phyloP scores from a whole-genome alignment of 2,888 invertebrate genomes.

The Leptothorax acervorum region DNA sequence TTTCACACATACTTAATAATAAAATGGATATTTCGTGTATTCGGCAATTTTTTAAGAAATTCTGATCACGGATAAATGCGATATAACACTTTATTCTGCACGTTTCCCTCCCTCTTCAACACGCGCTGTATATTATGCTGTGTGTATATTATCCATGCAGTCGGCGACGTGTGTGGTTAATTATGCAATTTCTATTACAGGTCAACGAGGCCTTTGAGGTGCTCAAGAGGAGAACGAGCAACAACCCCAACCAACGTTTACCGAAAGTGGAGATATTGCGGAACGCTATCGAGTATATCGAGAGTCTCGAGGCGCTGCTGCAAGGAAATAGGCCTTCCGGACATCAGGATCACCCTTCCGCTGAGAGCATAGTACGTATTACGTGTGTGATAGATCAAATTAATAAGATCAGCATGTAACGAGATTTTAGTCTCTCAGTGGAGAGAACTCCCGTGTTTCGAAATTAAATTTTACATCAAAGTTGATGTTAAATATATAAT shows the following conservation, averaged over 20 bases:
- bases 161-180: background rate
- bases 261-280: conserved; percentile 99
- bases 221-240: conserved; percentile 95
- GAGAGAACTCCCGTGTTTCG: background rate
- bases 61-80: background rate
- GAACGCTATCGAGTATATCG: conserved; percentile 99
- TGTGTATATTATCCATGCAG: background rate
- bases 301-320: conserved; percentile 94
- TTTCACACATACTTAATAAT: background rate
- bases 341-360: conserved; percentile 73
- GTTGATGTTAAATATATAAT: background rate
- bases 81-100: background rate
- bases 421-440: conserved; percentile 5
- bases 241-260: conserved; percentile 97
- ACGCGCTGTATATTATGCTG: background rate
- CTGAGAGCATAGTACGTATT: conserved; percentile 61
- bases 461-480: background rate
- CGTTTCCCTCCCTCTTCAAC: background rate
- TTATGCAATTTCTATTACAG: conserved; percentile 85
- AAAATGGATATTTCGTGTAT: too few relatives aligned
- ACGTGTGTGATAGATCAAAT: conserved; percentile 5
- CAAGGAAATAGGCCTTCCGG: conserved; percentile 87
- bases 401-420: conserved; percentile 1
- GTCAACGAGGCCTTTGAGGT: conserved; percentile 99
- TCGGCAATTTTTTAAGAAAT: background rate